Evolutionary conservation across 2,113 vertebrate species (phyloP), one percentile per base, ranked within the genome.

Genomic region (Turnix velox): DNA sequence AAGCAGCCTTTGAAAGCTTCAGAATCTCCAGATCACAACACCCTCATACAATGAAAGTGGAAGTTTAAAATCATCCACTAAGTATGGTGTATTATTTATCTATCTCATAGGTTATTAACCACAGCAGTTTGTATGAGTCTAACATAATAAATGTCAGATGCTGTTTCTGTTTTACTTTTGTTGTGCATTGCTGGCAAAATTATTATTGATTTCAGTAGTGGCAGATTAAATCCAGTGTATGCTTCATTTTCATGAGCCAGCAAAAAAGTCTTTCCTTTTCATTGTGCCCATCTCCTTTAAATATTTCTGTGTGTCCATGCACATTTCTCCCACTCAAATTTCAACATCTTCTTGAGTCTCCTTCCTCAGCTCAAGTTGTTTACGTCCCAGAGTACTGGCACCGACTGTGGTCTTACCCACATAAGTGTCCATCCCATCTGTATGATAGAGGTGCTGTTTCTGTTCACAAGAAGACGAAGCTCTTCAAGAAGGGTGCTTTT

Each of bases 161-260:
- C 48, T 93, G 48, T 62, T 96, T 93, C 46, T 25, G 63, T 92
- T 95, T 91, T 93, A 63, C 75, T 95, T 92, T 86, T 91, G 37
- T 92, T 96, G 93, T 95, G 88, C 89, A 94, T 92, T 55, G 30
- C 51, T 92, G 62, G 87, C 89, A 96, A 89, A 95, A 85, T 85
- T 83, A 27, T 76, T 81, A 69, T 33, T 88, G 87, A 92, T 93
- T 93, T 95, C 84, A 76, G 71, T 83, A 49, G 67, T 79, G 43
- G 59, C 71, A 94, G 63, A 79, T 91, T 76, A 91, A 91, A 58
- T 37, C 18, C 51, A 88, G 80, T 4, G 11, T 72, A 65, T 62
- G 78, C 73, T 92, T 87, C 22, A 55, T 95, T 92, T 91, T 78
- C 67, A 69, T 54, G 67, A 95, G 46, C 58, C 82, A 91, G 82